These are phyloP conservation scores for Coccyzus lansbergi DNA, from an alignment of 2,797 vertebrate genomes.

Conservation along the genomic window DNA sequence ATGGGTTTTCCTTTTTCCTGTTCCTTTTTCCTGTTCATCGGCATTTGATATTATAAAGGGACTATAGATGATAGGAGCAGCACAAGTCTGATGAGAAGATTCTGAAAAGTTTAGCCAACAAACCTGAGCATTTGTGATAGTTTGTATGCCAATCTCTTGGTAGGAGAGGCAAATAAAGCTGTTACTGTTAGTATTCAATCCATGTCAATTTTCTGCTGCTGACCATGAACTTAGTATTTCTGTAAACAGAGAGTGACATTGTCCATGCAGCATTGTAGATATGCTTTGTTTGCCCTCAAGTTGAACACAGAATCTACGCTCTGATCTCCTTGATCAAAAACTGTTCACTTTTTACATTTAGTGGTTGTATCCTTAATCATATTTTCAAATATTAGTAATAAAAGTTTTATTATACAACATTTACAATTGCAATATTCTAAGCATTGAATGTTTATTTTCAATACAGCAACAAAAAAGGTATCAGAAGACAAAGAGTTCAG, in stretches of 20 bases:
- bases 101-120: conserved; percentile 23
- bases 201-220: conserved; percentile 11
- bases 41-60: background rate
- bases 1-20: background rate
- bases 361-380: background rate
- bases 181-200: conserved; percentile 46
- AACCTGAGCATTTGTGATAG: background rate
- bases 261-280: conserved; percentile 13
- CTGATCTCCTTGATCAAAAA: background rate
- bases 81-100: background rate
- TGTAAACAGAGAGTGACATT: conserved; percentile 26
- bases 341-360: background rate
- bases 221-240: conserved; percentile 27
- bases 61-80: background rate
- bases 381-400: background rate
- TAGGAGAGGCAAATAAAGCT: conserved; percentile 36
- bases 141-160: background rate
- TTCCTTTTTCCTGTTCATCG: background rate
- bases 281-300: background rate
- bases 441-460: background rate
- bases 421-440: background rate
- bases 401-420: background rate
- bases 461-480: conserved; percentile 94
- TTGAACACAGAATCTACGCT: background rate
- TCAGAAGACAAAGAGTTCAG: conserved; percentile 86